Percentiles rank a stretch among this genome's conserved stretches.
Conservation (phyloP, 2,797 vertebrate genomes). For the Liasis olivaceus region DNA sequence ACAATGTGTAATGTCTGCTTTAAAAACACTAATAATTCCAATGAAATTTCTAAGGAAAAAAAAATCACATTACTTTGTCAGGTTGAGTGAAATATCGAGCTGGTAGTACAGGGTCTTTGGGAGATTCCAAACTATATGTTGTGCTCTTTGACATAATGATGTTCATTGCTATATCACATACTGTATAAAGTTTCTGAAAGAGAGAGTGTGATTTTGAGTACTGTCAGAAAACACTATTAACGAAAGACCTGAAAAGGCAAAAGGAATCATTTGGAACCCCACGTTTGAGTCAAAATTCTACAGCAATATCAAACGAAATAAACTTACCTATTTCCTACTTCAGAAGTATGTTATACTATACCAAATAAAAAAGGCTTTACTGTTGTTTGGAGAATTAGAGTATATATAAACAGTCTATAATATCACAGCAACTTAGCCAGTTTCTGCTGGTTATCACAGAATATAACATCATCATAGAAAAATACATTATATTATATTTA, state of each 20-base stretch:
- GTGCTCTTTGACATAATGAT: constrained; percentile 99
- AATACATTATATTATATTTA: not conserved
- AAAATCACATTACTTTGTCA: constrained; percentile 86
- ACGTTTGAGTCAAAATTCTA: not conserved
- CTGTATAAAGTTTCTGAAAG: constrained; percentile 94
- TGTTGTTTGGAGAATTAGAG: not conserved
- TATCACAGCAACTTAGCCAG: not conserved
- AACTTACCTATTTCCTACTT: not conserved
- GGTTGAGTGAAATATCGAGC: constrained; percentile 95
- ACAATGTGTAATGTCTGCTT: not conserved
- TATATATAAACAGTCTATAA: not conserved
- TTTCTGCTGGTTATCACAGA: not conserved
- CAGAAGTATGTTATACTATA: not conserved
- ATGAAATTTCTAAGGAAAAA: constrained; percentile 10
- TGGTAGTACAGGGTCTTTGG: constrained; percentile 96
- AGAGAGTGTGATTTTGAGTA: not conserved
- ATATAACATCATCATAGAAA: not conserved
- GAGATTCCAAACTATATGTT: constrained; percentile 98
- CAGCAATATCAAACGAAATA: not conserved
- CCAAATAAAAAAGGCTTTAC: not conserved
- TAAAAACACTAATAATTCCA: not conserved
- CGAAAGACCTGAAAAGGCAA: not conserved
- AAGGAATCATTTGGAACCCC: not conserved
- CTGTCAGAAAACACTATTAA: not conserved
- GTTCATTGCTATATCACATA: constrained; percentile 98